Percentiles rank a stretch among this genome's conserved stretches.
Evolutionary conservation across 2,113 vertebrate species (phyloP).

Genomic region (Carassius gibelio): DNA sequence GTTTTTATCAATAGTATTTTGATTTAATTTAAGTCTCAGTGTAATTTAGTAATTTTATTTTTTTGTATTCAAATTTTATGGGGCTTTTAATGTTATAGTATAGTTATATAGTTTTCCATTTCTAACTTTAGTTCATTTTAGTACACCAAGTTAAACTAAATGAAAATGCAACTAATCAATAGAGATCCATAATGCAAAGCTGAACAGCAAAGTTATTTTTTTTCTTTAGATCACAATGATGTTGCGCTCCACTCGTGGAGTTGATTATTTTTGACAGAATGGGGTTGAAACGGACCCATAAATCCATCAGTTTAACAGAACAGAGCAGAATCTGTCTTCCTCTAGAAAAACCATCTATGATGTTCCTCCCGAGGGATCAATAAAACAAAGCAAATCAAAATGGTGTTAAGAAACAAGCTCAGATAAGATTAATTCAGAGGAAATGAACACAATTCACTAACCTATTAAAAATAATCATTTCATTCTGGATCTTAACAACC

Average conservation of each 20-base stretch:
- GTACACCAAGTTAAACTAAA: too few relatives aligned
- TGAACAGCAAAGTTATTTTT: background rate
- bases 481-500: too few relatives aligned
- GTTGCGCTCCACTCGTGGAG: conserved; percentile 53
- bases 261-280: conserved; percentile 63
- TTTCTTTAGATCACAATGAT: conserved; percentile 46
- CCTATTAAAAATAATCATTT: background rate
- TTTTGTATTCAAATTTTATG: too few relatives aligned
- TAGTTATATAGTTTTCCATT: too few relatives aligned
- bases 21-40: too few relatives aligned
- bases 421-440: conserved; percentile 48
- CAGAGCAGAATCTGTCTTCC: conserved; percentile 43
- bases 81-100: too few relatives aligned
- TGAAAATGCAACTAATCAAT: too few relatives aligned
- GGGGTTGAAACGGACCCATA: conserved; percentile 35
- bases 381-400: conserved; percentile 55
- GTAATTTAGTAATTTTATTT: too few relatives aligned
- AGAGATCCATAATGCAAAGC: conserved; percentile 38
- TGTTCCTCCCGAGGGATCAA: conserved; percentile 49
- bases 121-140: too few relatives aligned
- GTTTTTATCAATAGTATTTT: too few relatives aligned
- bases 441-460: conserved; percentile 46
- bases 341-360: conserved; percentile 4
- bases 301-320: conserved; percentile 40
- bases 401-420: conserved; percentile 21